phyloP scores from a whole-genome alignment of 30 jellyfish, hydroid and myxozoan genomes.

The Hydra vulgaris region DNA sequence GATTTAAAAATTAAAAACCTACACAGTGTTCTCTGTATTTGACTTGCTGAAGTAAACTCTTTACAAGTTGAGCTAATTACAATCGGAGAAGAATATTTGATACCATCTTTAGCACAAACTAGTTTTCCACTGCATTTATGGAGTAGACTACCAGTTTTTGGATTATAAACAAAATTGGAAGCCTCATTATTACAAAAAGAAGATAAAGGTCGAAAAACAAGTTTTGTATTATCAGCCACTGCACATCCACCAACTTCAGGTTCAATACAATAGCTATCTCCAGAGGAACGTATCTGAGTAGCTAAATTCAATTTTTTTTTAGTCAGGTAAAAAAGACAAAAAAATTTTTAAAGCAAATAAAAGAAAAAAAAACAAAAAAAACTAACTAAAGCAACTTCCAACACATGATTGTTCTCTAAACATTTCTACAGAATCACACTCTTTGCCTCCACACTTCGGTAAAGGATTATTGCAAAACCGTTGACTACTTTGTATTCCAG shows the following conservation, averaged over 20 bases:
- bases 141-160: constrained; percentile 49
- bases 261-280: constrained; percentile 31
- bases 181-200: constrained; percentile 50
- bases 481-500: constrained; percentile 37
- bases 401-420: background rate
- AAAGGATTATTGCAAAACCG: constrained; percentile 62
- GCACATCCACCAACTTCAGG: constrained; percentile 78
- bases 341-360: background rate
- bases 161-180: constrained; percentile 58
- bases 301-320: no score
- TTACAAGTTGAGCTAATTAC: background rate
- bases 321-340: no score
- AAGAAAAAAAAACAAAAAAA: background rate
- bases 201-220: constrained; percentile 50
- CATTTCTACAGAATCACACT: constrained; percentile 8
- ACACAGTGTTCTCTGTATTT: background rate
- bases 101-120: constrained; percentile 27
- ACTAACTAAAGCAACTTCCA: constrained; percentile 19
- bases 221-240: constrained; percentile 34
- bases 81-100: background rate
- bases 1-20: background rate
- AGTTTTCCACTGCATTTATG: constrained; percentile 87
- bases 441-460: constrained; percentile 88
- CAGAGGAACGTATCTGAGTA: background rate
- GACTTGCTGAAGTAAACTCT: background rate